Evolutionary conservation across 2,888 invertebrate genomes (phyloP).

Genomic region (Mechanitis mazaeus): DNA sequence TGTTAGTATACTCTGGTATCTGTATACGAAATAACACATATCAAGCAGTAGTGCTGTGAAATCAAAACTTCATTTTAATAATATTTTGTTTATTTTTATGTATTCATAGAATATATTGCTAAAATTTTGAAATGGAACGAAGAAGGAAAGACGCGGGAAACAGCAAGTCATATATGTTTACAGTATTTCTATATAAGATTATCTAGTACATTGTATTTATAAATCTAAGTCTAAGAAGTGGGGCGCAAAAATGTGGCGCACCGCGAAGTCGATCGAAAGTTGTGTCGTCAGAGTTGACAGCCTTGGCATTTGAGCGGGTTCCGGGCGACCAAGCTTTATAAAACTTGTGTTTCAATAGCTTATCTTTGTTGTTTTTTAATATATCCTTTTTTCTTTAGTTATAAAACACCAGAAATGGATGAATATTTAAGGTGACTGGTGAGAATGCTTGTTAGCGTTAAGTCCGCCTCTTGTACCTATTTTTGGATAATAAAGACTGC

Average conservation of each 20-base stretch:
- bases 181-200: conserved; percentile 11
- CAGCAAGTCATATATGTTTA: neutral
- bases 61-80: too few relatives aligned
- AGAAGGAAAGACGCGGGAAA: too few relatives aligned
- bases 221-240: conserved; percentile 40
- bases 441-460: too few relatives aligned
- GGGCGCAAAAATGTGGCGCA: conserved; percentile 72
- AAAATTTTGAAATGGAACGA: too few relatives aligned
- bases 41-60: neutral
- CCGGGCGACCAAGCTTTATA: conserved; percentile 43
- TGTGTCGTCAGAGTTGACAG: conserved; percentile 74
- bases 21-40: neutral
- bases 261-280: conserved; percentile 61
- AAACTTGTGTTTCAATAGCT: conserved; percentile 29
- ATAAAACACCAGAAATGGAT: too few relatives aligned
- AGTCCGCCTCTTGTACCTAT: too few relatives aligned
- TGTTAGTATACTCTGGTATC: neutral
- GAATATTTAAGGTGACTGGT: too few relatives aligned
- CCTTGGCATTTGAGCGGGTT: conserved; percentile 76
- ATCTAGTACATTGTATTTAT: conserved; percentile 19
- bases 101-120: too few relatives aligned
- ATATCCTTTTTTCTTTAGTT: too few relatives aligned
- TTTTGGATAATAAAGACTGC: too few relatives aligned
- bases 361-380: neutral
- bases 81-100: too few relatives aligned